A percentile compares a stretch with the other conserved stretches of the same genome.
Evolutionary conservation across 2,888 invertebrate species (phyloP).

Genomic region (Venusia cambrica): DNA sequence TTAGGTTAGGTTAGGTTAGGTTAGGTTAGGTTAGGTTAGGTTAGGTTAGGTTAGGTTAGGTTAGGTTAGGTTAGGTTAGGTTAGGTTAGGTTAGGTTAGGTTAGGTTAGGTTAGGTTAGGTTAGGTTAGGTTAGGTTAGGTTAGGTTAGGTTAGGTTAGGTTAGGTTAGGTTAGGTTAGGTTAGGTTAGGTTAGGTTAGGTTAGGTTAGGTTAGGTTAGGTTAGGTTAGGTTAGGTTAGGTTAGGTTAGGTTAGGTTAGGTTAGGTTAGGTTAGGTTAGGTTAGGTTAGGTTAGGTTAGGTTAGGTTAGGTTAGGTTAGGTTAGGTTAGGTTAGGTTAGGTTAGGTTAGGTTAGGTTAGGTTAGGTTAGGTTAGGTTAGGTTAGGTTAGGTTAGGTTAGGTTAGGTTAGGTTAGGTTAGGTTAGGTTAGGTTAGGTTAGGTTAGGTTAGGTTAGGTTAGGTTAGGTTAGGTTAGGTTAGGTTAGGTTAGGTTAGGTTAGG

Average conservation of each 20-base stretch:
- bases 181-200: conserved; percentile 27
- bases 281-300: conserved; percentile 14
- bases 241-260: too few relatives aligned
- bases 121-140: too few relatives aligned
- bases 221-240: conserved; percentile 15
- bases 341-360: conserved; percentile 13
- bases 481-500: conserved; percentile 14
- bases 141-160: conserved; percentile 26
- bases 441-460: conserved; percentile 5
- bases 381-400: conserved; percentile 1
- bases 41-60: conserved; percentile 10
- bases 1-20: conserved; percentile 10
- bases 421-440: too few relatives aligned
- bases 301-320: conserved; percentile 11
- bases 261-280: conserved; percentile 10
- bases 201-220: conserved; percentile 27
- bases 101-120: conserved; percentile 20
- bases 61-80: conserved; percentile 1
- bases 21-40: conserved; percentile 7
- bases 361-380: conserved; percentile 7
- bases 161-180: conserved; percentile 27
- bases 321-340: conserved; percentile 12
- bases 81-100: conserved; percentile 5
- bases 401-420: conserved; percentile 2
- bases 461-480: conserved; percentile 14